Percentiles rank a stretch among this genome's conserved stretches.
phyloP scores from a whole-genome alignment of 2,888 invertebrate species.

The Glyphotaelius pellucidus region DNA sequence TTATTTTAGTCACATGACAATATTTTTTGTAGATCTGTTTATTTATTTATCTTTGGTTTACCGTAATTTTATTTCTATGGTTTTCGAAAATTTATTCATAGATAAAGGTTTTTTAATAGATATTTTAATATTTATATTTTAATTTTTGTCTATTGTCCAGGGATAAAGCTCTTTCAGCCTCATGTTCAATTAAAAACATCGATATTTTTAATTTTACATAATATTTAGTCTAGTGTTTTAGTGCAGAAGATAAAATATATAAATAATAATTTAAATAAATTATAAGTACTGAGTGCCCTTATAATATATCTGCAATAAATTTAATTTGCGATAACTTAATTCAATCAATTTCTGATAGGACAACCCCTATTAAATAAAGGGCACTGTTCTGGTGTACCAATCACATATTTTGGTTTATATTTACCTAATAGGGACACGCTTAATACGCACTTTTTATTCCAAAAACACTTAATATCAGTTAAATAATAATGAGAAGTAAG shows the following conservation, averaged over 20 bases:
- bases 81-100: neutral
- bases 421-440: too few species aligned
- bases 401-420: too few species aligned
- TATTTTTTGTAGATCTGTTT: neutral
- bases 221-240: constrained; percentile 12
- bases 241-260: neutral
- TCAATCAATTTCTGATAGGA: neutral
- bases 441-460: too few species aligned
- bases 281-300: neutral
- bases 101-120: neutral
- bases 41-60: neutral
- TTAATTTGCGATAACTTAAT: neutral
- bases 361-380: too few species aligned
- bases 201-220: neutral
- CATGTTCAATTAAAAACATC: constrained; percentile 17
- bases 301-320: neutral
- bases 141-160: constrained; percentile 15
- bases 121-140: constrained; percentile 9
- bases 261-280: too few species aligned
- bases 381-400: too few species aligned
- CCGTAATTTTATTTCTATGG: neutral
- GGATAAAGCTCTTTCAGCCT: constrained; percentile 18
- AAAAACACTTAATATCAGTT: too few species aligned
- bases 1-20: neutral
- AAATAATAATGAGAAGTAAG: too few species aligned